phyloP scores from a whole-genome alignment of 2,797 vertebrate genomes.

The Lateolabrax maculatus region DNA sequence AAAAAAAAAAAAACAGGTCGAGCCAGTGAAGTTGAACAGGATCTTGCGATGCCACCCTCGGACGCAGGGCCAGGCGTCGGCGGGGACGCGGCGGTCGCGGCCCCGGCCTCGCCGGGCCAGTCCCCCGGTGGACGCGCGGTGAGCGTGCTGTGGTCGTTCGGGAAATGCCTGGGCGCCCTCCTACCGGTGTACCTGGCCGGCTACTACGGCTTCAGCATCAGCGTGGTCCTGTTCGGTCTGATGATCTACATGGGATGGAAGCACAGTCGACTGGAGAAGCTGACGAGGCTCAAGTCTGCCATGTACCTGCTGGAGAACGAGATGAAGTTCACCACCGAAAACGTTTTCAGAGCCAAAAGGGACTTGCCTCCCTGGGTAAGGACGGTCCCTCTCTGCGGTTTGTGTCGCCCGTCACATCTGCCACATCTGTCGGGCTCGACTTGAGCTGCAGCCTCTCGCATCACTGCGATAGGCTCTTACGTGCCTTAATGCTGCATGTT shows the following conservation, averaged over 20 bases:
- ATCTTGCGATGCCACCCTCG: constrained; percentile 72
- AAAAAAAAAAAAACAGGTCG: too few relatives aligned
- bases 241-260: constrained; percentile 88
- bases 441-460: constrained; percentile 11
- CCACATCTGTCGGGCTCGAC: constrained; percentile 29
- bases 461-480: neutral
- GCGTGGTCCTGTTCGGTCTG: constrained; percentile 82
- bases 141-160: constrained; percentile 83
- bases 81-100: constrained; percentile 46
- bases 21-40: constrained; percentile 33
- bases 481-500: neutral
- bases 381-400: constrained; percentile 15
- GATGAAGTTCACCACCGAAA: constrained; percentile 75
- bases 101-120: constrained; percentile 62
- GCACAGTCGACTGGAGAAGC: constrained; percentile 83
- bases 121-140: constrained; percentile 77
- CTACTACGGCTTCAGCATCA: constrained; percentile 86
- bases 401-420: constrained; percentile 34
- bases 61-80: constrained; percentile 67
- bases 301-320: constrained; percentile 87
- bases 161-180: constrained; percentile 83
- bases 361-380: constrained; percentile 88
- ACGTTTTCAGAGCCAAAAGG: constrained; percentile 74
- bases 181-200: constrained; percentile 89
- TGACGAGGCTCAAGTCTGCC: constrained; percentile 80